phyloP scores from a whole-genome alignment of 2,888 invertebrate genomes.

The Steromphala cineraria region DNA sequence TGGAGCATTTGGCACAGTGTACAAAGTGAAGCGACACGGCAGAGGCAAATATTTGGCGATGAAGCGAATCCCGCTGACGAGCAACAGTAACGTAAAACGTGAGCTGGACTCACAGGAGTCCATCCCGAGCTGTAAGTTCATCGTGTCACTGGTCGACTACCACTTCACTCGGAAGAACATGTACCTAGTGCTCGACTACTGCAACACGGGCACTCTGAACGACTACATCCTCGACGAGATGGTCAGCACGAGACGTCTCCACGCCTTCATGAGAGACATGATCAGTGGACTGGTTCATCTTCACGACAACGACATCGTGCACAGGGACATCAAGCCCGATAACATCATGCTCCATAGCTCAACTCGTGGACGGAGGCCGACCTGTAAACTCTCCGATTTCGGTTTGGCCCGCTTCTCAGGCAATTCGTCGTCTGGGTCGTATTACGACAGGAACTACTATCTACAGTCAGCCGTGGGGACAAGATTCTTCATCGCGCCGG shows the following conservation, averaged over 20 bases:
- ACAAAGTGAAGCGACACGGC: neutral
- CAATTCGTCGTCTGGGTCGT: neutral
- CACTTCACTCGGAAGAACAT: neutral
- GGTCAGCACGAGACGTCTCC: neutral
- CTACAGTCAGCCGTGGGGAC: neutral
- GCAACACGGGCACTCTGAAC: neutral
- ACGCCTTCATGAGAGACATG: neutral
- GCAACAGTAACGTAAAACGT: neutral
- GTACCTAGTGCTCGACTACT: neutral
- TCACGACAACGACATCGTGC: neutral
- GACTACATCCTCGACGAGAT: neutral
- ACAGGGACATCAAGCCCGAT: neutral
- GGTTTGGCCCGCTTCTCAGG: neutral
- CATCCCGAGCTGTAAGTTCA: neutral
- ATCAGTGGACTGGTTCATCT: neutral
- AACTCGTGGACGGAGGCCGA: neutral
- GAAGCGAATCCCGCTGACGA: neutral
- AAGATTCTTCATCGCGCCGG: neutral
- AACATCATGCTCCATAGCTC: neutral
- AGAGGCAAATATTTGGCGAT: neutral
- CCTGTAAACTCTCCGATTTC: neutral
- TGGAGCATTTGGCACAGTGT: neutral
- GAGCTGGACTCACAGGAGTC: neutral
- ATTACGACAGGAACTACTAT: neutral
- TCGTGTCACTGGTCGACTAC: neutral